phyloP scores from a whole-genome alignment of 2,113 vertebrate species.

The Pseudorectes ferrugineus region DNA sequence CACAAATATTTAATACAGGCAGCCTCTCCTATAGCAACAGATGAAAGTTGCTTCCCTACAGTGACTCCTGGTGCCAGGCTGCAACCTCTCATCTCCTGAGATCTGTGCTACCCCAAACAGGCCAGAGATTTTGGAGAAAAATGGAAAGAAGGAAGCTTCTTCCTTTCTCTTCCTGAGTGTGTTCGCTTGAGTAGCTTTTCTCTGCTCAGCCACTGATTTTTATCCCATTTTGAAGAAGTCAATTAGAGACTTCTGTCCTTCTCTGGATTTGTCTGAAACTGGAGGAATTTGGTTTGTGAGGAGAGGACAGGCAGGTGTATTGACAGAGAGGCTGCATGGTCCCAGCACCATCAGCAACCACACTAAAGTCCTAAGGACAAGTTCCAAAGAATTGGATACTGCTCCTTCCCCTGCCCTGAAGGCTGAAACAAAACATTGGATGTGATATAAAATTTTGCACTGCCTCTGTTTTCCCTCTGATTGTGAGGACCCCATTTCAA shows the following conservation, averaged over 20 bases:
- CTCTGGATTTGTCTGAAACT: neutral
- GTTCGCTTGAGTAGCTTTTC: neutral
- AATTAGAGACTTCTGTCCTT: neutral
- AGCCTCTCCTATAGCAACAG: neutral
- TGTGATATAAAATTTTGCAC: neutral
- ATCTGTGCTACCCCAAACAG: neutral
- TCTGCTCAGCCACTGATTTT: neutral
- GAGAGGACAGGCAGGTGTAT: neutral
- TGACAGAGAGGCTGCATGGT: neutral
- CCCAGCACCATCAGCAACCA: neutral
- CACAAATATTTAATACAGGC: neutral
- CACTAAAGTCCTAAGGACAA: neutral
- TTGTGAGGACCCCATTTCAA: neutral
- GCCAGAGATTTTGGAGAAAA: neutral
- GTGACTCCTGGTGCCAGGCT: neutral
- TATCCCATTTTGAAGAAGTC: neutral
- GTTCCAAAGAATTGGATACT: neutral
- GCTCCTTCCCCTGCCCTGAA: neutral
- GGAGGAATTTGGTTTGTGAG: neutral
- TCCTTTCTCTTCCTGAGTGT: neutral
- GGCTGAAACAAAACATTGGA: neutral
- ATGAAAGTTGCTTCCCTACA: neutral
- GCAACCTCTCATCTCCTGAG: fast-evolving
- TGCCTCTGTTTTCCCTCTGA: neutral
- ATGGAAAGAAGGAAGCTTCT: neutral